phyloP scores from a whole-genome alignment of 2,888 invertebrate genomes.

The Chymomyza amoena region DNA sequence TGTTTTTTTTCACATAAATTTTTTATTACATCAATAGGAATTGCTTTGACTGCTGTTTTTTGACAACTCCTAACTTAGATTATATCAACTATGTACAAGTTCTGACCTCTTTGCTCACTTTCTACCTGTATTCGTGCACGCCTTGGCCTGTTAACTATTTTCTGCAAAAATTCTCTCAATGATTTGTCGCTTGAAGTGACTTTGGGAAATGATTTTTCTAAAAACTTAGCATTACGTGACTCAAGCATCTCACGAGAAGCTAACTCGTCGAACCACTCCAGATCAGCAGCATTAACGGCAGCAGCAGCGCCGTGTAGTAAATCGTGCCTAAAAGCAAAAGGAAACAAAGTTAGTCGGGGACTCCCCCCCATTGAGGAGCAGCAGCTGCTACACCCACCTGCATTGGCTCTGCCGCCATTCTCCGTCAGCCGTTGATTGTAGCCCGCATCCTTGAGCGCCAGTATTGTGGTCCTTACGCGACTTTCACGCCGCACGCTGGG shows the following conservation, averaged over 20 bases:
- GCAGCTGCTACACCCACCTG: conserved; percentile 35
- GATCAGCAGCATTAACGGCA: conserved; percentile 47
- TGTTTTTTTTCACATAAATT: background rate
- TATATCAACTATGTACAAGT: background rate
- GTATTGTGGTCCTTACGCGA: conserved; percentile 72
- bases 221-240: conserved; percentile 38
- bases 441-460: conserved; percentile 76
- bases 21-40: background rate
- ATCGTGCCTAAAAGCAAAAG: conserved; percentile 42
- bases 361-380: background rate
- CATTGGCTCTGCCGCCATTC: conserved; percentile 51
- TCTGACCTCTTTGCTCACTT: background rate
- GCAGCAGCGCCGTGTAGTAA: conserved; percentile 42
- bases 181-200: background rate
- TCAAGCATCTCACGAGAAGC: conserved; percentile 37
- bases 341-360: background rate
- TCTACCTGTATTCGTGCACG: background rate
- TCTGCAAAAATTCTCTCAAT: background rate
- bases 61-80: background rate
- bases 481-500: conserved; percentile 71
- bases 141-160: background rate
- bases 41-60: background rate
- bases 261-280: conserved; percentile 58
- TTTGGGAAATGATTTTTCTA: conserved; percentile 8
- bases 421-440: conserved; percentile 77